phyloP scores from a whole-genome alignment of 2,888 invertebrate species.

The Lucinisca nassula region DNA sequence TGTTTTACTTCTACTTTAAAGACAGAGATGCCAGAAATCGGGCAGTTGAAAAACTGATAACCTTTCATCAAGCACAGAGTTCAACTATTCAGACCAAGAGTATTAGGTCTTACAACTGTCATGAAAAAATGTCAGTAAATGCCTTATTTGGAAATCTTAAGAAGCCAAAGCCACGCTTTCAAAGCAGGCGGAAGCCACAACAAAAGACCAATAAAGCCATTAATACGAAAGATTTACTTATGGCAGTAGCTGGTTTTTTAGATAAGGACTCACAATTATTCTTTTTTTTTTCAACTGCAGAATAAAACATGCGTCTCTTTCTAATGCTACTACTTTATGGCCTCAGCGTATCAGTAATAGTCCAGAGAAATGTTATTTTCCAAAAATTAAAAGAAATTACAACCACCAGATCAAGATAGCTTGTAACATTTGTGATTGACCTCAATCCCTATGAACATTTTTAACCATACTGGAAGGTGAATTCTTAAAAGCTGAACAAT shows the following conservation, averaged over 20 bases:
- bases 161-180: too few species aligned
- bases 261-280: neutral
- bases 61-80: neutral
- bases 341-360: neutral
- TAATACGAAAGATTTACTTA: neutral
- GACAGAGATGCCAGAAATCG: neutral
- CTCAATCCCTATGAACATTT: conserved; percentile 6
- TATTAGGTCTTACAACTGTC: neutral
- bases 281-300: neutral
- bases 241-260: neutral
- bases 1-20: too few species aligned
- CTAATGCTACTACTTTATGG: too few species aligned
- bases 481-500: neutral
- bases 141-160: neutral
- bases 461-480: neutral
- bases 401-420: conserved; percentile 8
- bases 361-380: neutral
- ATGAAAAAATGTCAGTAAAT: neutral
- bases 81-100: neutral
- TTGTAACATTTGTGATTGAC: conserved; percentile 27
- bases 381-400: conserved; percentile 29
- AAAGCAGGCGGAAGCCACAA: too few species aligned
- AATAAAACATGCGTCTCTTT: too few species aligned
- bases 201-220: neutral
- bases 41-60: neutral